Base-by-base conservation (phyloP, 2,797 vertebrate species). In the Linurgus olivaceus region DNA sequence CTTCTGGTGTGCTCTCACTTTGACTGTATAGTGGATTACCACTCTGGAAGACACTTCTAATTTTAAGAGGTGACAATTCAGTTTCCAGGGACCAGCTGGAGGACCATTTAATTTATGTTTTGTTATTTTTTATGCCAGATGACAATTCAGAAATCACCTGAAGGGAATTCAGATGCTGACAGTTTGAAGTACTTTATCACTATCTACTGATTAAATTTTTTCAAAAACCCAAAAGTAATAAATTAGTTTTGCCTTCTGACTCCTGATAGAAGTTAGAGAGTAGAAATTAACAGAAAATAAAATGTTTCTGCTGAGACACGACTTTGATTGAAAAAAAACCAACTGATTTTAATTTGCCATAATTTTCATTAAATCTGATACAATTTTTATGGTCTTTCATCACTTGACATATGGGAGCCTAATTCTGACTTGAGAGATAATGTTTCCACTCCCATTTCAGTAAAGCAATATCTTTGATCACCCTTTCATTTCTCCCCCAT, bases 381-480 rank as follows among this genome's bases (percentile, higher is more conserved):
- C 71, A 2, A 5, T 89, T 94, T 87, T 73, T 88, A 8, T 95
- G 66, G 48, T 76, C 65, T 95, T 96, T 94, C 76, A 94, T 83
- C 86, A 45, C 71, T 78, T 94, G 68, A 66, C 84, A 88, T 77
- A 50, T 79, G 86, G 29, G 33, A 96, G 58, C 67, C 51, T 96
- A 92, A 91, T 95, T 96, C 90, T 97, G 90, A 90, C 87, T 95
- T 65, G 50, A 57, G 91, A 95, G 93, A 86, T 77, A 58, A 71
- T 61, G 63, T 95, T 95, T 95, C 96, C 10, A 75, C 81, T 96
- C 42, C 52, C 80, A 40, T 88, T 95, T 76, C 85, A 91, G 78
- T 62, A 88, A 74, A 88, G 37, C 47, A 63, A 58, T 90, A 79
- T 81, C 94, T 96, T 82, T 93, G 93, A 92, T 96, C 95, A 84